These are phyloP conservation scores for Papilio gigon DNA, from an alignment of 2,888 invertebrate species.

Conservation along the genomic window DNA sequence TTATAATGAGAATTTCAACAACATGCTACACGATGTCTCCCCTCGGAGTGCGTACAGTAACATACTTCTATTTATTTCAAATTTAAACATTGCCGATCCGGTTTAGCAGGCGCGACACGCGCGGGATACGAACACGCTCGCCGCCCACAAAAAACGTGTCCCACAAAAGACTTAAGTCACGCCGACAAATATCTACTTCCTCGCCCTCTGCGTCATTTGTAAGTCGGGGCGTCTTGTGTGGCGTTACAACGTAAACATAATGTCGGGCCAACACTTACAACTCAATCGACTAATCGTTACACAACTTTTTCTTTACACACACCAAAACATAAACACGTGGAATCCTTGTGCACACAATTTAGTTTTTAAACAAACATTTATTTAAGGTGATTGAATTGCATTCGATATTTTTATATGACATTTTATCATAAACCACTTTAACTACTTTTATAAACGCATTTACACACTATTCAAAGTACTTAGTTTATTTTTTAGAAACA, in stretches of 20 bases:
- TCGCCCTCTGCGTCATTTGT: constrained; percentile 15
- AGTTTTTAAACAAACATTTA: background rate
- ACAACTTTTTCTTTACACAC: background rate
- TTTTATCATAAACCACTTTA: background rate
- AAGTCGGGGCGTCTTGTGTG: constrained; percentile 6
- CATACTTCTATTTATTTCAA: constrained; percentile 28
- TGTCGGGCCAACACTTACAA: background rate
- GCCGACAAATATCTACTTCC: constrained; percentile 26
- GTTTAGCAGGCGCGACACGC: constrained; percentile 33
- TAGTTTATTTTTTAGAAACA: background rate
- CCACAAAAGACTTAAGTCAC: constrained; percentile 38
- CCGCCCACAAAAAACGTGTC: constrained; percentile 33
- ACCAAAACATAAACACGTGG: background rate
- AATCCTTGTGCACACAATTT: background rate
- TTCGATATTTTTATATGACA: background rate
- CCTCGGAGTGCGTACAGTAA: background rate
- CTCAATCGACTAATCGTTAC: background rate
- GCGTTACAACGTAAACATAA: constrained; percentile 5
- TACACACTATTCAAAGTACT: background rate
- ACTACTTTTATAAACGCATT: background rate
- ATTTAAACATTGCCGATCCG: constrained; percentile 28
- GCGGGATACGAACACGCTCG: constrained; percentile 29
- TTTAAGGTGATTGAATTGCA: background rate
- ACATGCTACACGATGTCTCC: background rate
- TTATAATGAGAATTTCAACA: constrained; percentile 1